Conservation (phyloP, 1,140 invertebrate species). For the Melipona quadrifasciata region DNA sequence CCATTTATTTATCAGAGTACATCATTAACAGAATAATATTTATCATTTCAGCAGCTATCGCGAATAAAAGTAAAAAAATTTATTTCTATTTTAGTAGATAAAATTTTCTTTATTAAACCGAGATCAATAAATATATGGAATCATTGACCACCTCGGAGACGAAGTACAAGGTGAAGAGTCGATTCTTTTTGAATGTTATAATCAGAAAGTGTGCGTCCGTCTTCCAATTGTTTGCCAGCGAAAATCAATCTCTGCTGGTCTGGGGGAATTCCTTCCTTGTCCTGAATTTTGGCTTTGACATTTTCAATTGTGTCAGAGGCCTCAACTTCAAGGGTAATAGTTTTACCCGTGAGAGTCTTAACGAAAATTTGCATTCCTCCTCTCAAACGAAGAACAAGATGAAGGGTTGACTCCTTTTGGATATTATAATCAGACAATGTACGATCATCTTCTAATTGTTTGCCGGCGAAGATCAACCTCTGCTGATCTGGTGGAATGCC, state of each 20-base stretch:
- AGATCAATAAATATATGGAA: conserved; percentile 7
- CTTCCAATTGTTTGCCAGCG: conserved; percentile 91
- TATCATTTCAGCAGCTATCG: conserved; percentile 5
- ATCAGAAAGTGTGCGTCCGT: conserved; percentile 90
- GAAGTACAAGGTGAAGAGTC: conserved; percentile 89
- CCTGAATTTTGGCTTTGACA: conserved; percentile 90
- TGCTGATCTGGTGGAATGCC: conserved; percentile 83
- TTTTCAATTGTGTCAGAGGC: conserved; percentile 90
- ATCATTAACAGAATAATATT: conserved; percentile 14
- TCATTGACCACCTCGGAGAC: conserved; percentile 87
- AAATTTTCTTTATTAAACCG: not conserved
- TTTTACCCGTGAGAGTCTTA: conserved; percentile 91
- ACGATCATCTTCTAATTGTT: conserved; percentile 90
- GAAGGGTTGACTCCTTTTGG: conserved; percentile 89
- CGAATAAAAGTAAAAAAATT: conserved; percentile 38
- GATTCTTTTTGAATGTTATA: conserved; percentile 89
- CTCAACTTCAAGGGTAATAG: conserved; percentile 91
- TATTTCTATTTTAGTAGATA: conserved; percentile 8
- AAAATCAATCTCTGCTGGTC: conserved; percentile 89
- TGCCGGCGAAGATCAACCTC: conserved; percentile 87
- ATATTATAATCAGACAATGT: conserved; percentile 91
- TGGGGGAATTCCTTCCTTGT: conserved; percentile 88
- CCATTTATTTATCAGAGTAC: conserved; percentile 3
- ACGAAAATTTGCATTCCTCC: conserved; percentile 93
- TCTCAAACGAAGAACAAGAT: conserved; percentile 88